Percentiles rank a stretch among this genome's conserved stretches.
These are phyloP conservation scores for Plusia festucae DNA, from an alignment of 2,888 invertebrate genomes.

Conservation along the genomic window DNA sequence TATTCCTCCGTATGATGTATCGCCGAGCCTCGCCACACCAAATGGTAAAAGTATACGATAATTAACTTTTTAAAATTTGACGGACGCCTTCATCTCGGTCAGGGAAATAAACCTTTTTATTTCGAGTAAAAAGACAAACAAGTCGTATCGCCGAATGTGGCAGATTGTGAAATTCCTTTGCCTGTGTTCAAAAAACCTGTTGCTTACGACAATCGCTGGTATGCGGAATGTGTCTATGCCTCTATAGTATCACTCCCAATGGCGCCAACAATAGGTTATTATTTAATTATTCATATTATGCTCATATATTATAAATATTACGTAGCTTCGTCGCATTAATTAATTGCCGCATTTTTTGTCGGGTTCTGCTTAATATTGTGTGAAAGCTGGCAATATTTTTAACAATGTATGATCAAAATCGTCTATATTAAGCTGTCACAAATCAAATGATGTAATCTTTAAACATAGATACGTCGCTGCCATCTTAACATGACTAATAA, in stretches of 20 bases:
- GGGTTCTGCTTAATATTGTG: slow-evolving; percentile 26
- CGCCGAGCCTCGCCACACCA: slow-evolving; percentile 73
- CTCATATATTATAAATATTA: slow-evolving; percentile 62
- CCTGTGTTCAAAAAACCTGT: slow-evolving; percentile 64
- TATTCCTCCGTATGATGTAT: slow-evolving; percentile 87
- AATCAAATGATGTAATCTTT: slow-evolving; percentile 36
- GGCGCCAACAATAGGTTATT: slow-evolving; percentile 68
- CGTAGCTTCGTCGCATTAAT: slow-evolving; percentile 46
- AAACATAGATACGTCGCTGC: slow-evolving; percentile 16
- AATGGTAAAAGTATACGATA: slow-evolving; percentile 84
- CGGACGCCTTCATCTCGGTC: slow-evolving; percentile 81
- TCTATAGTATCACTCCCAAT: slow-evolving; percentile 66
- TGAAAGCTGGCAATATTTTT: slow-evolving; percentile 49
- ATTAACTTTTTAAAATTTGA: slow-evolving; percentile 89
- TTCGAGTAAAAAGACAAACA: slow-evolving; percentile 51
- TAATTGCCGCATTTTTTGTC: slow-evolving; percentile 35
- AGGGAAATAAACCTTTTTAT: slow-evolving; percentile 56
- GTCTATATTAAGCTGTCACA: slow-evolving; percentile 23
- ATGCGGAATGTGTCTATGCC: slow-evolving; percentile 61
- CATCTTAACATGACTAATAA: slow-evolving; percentile 17
- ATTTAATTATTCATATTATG: slow-evolving; percentile 68
- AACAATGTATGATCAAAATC: slow-evolving; percentile 33
- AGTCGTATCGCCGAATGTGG: slow-evolving; percentile 54
- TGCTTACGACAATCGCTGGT: slow-evolving; percentile 61
- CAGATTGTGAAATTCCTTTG: slow-evolving; percentile 57